Evolutionary conservation across 2,888 invertebrate genomes (phyloP).

Genomic region (Syritta pipiens): DNA sequence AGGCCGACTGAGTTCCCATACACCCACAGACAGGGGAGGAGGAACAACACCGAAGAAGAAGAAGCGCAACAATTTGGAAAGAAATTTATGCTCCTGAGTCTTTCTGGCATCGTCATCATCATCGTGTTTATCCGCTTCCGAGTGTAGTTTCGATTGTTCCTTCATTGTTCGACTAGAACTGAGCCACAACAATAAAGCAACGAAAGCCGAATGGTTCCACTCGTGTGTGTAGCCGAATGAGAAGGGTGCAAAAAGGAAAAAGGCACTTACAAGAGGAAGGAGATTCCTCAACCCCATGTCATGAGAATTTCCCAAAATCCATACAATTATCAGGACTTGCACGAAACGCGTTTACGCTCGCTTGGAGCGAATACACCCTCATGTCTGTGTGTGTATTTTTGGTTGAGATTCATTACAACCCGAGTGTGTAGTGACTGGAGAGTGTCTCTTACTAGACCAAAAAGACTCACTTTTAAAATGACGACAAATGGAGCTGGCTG

Average conservation of each 20-base stretch:
- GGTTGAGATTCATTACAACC: too few relatives aligned
- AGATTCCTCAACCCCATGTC: neutral
- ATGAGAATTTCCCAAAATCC: neutral
- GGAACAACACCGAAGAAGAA: neutral
- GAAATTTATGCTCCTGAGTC: constrained; percentile 43
- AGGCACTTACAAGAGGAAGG: constrained; percentile 1
- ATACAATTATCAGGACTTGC: constrained; percentile 16
- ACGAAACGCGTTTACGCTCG: too few relatives aligned
- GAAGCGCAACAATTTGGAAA: constrained; percentile 56
- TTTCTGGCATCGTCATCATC: constrained; percentile 30
- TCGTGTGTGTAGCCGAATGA: neutral
- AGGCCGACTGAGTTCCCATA: neutral
- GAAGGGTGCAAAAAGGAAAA: neutral
- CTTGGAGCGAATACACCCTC: too few relatives aligned
- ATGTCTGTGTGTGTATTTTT: too few relatives aligned
- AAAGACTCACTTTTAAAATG: constrained; percentile 35
- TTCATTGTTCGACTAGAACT: neutral
- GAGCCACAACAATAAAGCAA: constrained; percentile 8
- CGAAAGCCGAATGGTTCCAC: constrained; percentile 11
- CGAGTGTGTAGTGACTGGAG: too few relatives aligned
- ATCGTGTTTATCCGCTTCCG: constrained; percentile 51
- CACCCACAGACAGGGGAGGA: neutral
- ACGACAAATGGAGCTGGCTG: neutral
- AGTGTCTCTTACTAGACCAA: constrained; percentile 36
- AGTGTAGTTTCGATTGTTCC: constrained; percentile 41